Evolutionary conservation across 2,113 vertebrate genomes (phyloP).

Genomic region (Tonatia bakeri): DNA sequence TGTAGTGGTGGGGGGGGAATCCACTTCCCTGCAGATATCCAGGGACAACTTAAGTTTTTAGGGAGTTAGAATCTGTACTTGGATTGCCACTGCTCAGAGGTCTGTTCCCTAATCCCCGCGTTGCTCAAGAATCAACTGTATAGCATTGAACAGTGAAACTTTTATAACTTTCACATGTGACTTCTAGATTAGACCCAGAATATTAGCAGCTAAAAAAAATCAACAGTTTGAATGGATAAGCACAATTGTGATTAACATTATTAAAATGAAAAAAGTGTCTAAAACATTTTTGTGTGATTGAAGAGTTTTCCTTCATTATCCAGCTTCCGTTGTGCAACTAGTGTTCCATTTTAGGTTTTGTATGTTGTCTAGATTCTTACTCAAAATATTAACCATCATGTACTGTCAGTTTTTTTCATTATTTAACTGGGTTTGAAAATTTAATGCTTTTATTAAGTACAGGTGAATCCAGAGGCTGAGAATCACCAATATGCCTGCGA

Average conservation of each 20-base stretch:
- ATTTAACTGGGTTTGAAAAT: constrained; percentile 18
- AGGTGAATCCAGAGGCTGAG: not conserved
- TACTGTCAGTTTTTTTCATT: not conserved
- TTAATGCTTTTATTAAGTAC: not conserved
- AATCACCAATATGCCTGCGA: not conserved
- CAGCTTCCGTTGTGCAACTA: not conserved
- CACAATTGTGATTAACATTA: not conserved
- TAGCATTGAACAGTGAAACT: not conserved
- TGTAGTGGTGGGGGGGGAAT: too few relatives aligned
- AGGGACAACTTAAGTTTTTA: not conserved
- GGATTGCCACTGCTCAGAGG: not conserved
- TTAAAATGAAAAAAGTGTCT: not conserved
- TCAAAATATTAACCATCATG: constrained; percentile 1
- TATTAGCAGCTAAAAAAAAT: not conserved
- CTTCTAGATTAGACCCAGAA: not conserved
- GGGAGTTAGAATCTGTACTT: not conserved
- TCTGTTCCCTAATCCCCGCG: not conserved
- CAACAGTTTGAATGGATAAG: not conserved
- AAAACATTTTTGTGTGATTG: not conserved
- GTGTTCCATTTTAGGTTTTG: not conserved
- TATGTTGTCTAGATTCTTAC: not conserved
- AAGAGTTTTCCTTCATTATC: not conserved
- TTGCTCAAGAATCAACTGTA: not conserved
- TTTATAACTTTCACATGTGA: not conserved
- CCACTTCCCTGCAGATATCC: not conserved